phyloP scores from a whole-genome alignment of 64 coral and sea anemone species.

The Platygyra sinensis region DNA sequence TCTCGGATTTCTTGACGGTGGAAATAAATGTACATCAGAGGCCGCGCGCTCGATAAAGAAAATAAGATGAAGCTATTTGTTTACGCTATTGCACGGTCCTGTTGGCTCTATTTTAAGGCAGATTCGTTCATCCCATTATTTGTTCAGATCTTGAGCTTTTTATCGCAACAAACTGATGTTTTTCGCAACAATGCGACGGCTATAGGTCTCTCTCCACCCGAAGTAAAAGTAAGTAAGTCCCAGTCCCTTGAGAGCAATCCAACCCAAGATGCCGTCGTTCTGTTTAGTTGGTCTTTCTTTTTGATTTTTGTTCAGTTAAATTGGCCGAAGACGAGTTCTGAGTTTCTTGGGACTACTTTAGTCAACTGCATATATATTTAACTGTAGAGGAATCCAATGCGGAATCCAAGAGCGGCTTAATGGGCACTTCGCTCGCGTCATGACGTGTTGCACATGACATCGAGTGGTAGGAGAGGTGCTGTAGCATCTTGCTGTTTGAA shows the following conservation, averaged over 20 bases:
- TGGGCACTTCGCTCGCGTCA: neutral
- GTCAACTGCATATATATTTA: conserved; percentile 8
- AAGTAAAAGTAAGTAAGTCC: neutral
- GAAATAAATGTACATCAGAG: neutral
- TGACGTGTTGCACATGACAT: neutral
- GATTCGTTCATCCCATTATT: neutral
- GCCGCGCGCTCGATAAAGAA: neutral
- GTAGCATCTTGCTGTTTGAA: conserved; percentile 30
- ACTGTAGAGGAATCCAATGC: neutral
- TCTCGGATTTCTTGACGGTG: neutral
- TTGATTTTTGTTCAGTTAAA: neutral
- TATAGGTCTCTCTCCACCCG: neutral
- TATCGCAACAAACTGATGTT: neutral
- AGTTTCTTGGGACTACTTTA: neutral
- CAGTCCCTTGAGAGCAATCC: neutral
- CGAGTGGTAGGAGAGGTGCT: neutral
- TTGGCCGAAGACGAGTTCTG: neutral
- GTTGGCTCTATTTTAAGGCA: neutral
- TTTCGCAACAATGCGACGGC: neutral
- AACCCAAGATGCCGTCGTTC: neutral
- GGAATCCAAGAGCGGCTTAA: conserved; percentile 5
- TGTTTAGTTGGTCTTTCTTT: neutral
- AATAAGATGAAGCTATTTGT: neutral
- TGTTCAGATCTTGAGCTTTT: neutral
- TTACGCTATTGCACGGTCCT: neutral